Evolutionary conservation across 1,140 invertebrate species (phyloP).

Genomic region (Meloidogyne exigua): DNA sequence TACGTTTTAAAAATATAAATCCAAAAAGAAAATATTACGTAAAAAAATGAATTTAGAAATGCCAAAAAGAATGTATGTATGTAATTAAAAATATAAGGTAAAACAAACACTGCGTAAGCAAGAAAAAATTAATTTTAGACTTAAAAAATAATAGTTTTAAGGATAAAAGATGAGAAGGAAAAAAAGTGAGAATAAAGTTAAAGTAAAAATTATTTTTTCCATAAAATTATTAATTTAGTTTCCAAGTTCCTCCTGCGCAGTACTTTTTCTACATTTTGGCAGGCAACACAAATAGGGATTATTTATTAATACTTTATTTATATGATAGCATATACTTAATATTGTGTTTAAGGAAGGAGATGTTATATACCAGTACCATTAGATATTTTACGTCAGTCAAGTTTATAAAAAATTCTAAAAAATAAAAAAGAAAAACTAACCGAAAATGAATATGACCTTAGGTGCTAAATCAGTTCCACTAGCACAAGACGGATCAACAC

Average conservation of each 20-base stretch:
- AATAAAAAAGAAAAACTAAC: neutral
- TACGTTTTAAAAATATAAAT: neutral
- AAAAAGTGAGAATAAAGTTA: neutral
- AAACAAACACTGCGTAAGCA: neutral
- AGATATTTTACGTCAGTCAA: neutral
- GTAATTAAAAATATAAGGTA: neutral
- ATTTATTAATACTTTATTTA: neutral
- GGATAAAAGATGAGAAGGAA: neutral
- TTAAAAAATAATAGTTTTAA: neutral
- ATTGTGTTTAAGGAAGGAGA: neutral
- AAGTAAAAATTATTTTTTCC: too few species aligned
- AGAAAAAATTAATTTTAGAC: neutral
- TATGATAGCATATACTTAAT: neutral
- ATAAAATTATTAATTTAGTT: neutral
- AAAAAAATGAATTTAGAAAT: neutral
- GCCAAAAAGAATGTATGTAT: neutral
- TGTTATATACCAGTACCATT: neutral
- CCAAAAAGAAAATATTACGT: neutral
- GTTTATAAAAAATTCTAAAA: neutral
- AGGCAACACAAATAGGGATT: neutral
- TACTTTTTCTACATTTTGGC: neutral
- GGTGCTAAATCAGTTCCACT: neutral
- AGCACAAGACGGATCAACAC: slow-evolving; percentile 14
- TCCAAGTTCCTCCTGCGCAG: neutral
- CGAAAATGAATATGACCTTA: slow-evolving; percentile 18